Evolutionary conservation across 2,888 invertebrate genomes (phyloP), one percentile per base, ranked within the genome.

Genomic region (Tanaodytes sp.): DNA sequence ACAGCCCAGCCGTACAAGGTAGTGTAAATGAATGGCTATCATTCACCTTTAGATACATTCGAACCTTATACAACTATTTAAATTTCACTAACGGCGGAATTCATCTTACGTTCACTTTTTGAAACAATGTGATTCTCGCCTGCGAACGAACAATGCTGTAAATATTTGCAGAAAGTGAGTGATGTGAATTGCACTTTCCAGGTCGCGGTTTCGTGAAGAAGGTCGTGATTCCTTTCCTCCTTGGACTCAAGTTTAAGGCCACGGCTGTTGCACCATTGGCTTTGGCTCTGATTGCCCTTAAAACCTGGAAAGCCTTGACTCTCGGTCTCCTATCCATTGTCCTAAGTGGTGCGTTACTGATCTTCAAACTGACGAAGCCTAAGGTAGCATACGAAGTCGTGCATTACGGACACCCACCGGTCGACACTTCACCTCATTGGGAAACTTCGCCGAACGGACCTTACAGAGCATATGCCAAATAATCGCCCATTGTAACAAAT

Each of bases 221-320:
- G 86, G 91, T 94, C 49, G 88, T 94, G 81, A 89, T 94, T 76
- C 94, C 95, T 40, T 95, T 95, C 89, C 88, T 95, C 59, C 87
- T 95, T 76, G 95, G 94, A 71, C 87, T 95, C 72, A 95, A 94
- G 85, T 92, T 94, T 87, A 94, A 94, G 86, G 91, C 94, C 48
- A 92, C 93, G 15, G 92, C 94, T 23, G 84, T 95, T 77, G 93
- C 94, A 37, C 95, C 94, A 0, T 85, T 94, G 68, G 93, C 93
- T 11, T 87, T 95, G 61, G 92, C 93, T 30, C 86, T 94, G 63
- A 94, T 95, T 79, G 95, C 95, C 0, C 87, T 94, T 59, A 94
- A 94, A 85, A 94, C 95, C 12, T 95, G 95, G 95, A 95, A 95
- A 84, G 95, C 95, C 37, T 87, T 94, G 76, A 94, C 95, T 6